Evolutionary conservation across 37 sponge, comb jelly and placozoan species (phyloP).

Genomic region (Cladorhizidae sp.): DNA sequence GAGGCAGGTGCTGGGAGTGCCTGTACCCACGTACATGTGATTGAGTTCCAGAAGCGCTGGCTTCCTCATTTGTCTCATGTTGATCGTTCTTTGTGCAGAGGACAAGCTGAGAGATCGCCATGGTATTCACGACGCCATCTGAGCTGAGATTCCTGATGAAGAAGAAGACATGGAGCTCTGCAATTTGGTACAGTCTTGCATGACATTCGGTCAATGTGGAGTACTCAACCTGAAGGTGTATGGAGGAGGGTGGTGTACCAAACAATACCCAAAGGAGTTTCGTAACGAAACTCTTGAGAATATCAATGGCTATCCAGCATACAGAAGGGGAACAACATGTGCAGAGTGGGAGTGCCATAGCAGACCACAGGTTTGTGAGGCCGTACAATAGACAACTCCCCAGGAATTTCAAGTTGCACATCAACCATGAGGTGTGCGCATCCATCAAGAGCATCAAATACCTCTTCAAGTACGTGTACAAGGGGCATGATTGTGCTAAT

Average conservation of each 20-base stretch:
- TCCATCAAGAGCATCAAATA: slow-evolving; percentile 1
- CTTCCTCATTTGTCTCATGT: slow-evolving; percentile 8
- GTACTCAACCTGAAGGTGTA: background rate
- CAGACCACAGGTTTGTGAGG: background rate
- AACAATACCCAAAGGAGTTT: too few species aligned
- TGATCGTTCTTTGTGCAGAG: slow-evolving; percentile 3
- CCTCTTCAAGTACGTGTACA: slow-evolving; percentile 23
- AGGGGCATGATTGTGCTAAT: slow-evolving; percentile 2
- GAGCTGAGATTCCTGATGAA: background rate
- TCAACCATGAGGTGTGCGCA: background rate
- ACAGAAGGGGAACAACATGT: background rate
- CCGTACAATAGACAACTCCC: background rate
- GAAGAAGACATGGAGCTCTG: background rate
- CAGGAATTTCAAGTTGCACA: background rate
- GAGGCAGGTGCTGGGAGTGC: background rate
- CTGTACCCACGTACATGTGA: background rate
- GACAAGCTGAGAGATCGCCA: background rate
- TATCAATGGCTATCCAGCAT: background rate
- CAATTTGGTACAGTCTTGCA: background rate
- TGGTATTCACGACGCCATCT: slow-evolving; percentile 6
- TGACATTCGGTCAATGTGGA: background rate
- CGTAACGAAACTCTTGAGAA: too few species aligned
- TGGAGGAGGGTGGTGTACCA: slow-evolving; percentile 6
- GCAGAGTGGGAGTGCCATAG: background rate
- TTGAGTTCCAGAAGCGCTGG: slow-evolving; percentile 9